phyloP scores from a whole-genome alignment of 2,113 vertebrate species.

The Bombycilla garrulus region DNA sequence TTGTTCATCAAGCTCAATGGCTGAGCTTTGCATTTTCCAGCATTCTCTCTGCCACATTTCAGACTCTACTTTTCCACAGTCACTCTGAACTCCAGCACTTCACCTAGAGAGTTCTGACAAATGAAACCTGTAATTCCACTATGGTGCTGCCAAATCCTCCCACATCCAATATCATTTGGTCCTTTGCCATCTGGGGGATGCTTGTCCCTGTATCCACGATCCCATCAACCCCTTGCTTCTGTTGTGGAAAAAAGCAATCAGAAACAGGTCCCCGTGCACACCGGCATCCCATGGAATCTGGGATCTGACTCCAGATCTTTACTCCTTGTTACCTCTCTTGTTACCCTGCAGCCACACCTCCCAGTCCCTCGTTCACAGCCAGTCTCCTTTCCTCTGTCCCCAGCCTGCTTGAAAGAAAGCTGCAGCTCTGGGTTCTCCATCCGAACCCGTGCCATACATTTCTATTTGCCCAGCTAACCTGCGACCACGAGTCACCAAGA shows the following conservation, averaged over 20 bases:
- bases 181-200: background rate
- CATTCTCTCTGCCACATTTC: background rate
- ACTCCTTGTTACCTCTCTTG: background rate
- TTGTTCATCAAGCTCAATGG: background rate
- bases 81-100: background rate
- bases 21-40: background rate
- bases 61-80: background rate
- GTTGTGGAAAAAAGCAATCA: background rate
- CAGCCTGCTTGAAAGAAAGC: background rate
- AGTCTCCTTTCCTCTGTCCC: background rate
- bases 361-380: background rate
- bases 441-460: background rate
- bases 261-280: fast-evolving
- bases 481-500: background rate
- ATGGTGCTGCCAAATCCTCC: background rate
- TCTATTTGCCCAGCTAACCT: background rate
- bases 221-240: background rate
- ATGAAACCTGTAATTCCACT: background rate
- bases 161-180: background rate
- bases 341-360: fast-evolving
- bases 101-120: background rate
- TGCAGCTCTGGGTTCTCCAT: background rate
- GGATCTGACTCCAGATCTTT: background rate
- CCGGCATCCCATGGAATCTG: background rate
- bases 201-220: background rate